These are phyloP conservation scores for Dicycla oo DNA, from an alignment of 2,888 invertebrate species.

Conservation along the genomic window DNA sequence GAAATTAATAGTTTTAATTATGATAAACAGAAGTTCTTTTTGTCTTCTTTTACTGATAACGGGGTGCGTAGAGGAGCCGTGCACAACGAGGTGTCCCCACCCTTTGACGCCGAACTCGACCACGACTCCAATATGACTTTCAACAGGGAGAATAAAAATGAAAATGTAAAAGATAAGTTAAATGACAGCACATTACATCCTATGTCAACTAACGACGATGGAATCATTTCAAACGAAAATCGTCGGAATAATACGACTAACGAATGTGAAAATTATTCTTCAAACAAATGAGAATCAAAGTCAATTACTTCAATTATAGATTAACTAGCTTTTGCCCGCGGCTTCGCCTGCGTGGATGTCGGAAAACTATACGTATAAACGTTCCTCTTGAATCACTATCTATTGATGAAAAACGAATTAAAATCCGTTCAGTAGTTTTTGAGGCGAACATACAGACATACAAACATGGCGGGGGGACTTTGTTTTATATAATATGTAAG, in stretches of 20 bases:
- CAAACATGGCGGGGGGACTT: too few species aligned
- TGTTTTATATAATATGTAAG: too few species aligned
- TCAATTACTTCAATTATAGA: slow-evolving; percentile 19
- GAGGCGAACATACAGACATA: too few species aligned
- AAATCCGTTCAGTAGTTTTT: too few species aligned
- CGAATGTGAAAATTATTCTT: slow-evolving; percentile 31
- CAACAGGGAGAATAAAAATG: slow-evolving; percentile 59
- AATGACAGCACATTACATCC: slow-evolving; percentile 51
- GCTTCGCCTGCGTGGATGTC: too few species aligned
- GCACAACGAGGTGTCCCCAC: slow-evolving; percentile 53
- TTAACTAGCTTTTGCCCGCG: too few species aligned
- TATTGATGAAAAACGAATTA: too few species aligned
- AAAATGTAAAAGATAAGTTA: slow-evolving; percentile 56
- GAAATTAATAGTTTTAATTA: slow-evolving; percentile 69
- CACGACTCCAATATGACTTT: slow-evolving; percentile 43
- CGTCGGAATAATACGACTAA: slow-evolving; percentile 56
- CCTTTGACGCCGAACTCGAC: slow-evolving; percentile 48
- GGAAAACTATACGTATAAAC: too few species aligned
- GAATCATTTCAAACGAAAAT: slow-evolving; percentile 46
- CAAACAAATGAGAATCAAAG: slow-evolving; percentile 44
- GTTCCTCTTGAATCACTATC: too few species aligned
- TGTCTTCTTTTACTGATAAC: slow-evolving; percentile 69
- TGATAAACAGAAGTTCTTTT: slow-evolving; percentile 73
- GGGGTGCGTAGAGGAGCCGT: slow-evolving; percentile 54
- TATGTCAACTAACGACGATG: slow-evolving; percentile 49